Conservation (phyloP, 2,888 invertebrate genomes). For the Drosophila melanocephala region DNA sequence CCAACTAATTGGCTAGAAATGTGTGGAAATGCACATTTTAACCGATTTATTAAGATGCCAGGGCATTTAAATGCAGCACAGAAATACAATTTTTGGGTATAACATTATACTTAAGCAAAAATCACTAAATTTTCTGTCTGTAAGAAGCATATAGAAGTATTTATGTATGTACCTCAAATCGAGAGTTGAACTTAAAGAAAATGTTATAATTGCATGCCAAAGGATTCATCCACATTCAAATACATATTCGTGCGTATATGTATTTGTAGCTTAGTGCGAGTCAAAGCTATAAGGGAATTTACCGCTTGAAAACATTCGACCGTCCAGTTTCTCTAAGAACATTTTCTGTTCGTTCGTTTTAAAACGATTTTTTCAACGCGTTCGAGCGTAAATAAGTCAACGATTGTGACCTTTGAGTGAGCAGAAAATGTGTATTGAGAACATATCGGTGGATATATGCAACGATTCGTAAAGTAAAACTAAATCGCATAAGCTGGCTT, state of each 20-base stretch:
- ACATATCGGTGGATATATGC: conserved; percentile 23
- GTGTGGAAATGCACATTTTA: conserved; percentile 39
- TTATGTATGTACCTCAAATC: background rate
- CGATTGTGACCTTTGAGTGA: conserved; percentile 61
- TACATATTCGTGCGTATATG: background rate
- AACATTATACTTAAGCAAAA: background rate
- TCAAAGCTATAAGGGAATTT: conserved; percentile 40
- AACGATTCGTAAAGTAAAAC: conserved; percentile 36
- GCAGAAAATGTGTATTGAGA: conserved; percentile 23
- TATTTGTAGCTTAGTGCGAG: background rate
- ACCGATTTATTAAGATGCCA: conserved; percentile 24
- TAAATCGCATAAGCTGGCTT: conserved; percentile 33
- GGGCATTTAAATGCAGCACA: conserved; percentile 6
- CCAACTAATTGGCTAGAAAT: conserved; percentile 40
- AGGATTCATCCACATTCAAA: conserved; percentile 3
- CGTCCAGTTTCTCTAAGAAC: conserved; percentile 21
- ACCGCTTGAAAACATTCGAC: conserved; percentile 34
- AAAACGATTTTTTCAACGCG: conserved; percentile 54
- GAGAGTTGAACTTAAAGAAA: background rate
- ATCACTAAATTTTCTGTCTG: background rate
- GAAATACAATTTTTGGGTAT: background rate
- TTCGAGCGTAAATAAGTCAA: conserved; percentile 68
- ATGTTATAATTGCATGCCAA: background rate
- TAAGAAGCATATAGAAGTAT: background rate
- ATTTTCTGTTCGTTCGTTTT: conserved; percentile 27